A percentile compares a stretch with the other conserved stretches of the same genome.
Conservation (phyloP, 35 echinoderm and acorn worm genomes). For the Ophioderma brevispina region DNA sequence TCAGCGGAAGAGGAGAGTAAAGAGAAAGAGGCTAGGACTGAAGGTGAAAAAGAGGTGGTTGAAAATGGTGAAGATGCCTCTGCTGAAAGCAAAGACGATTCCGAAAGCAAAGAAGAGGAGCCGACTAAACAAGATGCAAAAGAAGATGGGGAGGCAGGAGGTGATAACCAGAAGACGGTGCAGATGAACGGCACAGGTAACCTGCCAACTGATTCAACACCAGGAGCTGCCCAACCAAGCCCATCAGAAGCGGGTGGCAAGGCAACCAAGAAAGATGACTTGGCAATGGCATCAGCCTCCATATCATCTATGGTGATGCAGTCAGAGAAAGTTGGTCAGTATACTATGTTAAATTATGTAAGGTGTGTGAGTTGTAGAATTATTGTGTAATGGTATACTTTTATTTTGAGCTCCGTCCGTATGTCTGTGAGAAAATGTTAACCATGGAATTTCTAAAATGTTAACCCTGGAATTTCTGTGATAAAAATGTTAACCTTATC, state of each 20-base stretch:
- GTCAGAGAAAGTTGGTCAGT: conserved; percentile 78
- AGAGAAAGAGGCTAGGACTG: background rate
- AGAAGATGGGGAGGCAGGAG: background rate
- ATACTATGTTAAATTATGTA: too few species aligned
- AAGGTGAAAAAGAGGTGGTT: conserved; percentile 16
- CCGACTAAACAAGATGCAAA: background rate
- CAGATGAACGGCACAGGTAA: conserved; percentile 15
- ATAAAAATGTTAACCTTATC: too few species aligned
- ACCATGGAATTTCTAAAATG: too few species aligned
- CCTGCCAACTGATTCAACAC: conserved; percentile 7
- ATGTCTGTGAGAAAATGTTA: too few species aligned
- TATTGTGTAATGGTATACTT: too few species aligned
- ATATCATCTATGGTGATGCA: conserved; percentile 85
- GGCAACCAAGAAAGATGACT: background rate
- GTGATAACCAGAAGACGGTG: conserved; percentile 7
- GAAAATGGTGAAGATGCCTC: conserved; percentile 17
- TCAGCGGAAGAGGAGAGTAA: background rate
- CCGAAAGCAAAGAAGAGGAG: background rate
- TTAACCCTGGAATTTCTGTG: too few species aligned
- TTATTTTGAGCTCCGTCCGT: too few species aligned
- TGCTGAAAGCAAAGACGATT: background rate
- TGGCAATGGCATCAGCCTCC: conserved; percentile 50
- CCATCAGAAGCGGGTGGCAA: conserved; percentile 50
- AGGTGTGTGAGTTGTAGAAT: too few species aligned
- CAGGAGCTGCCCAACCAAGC: background rate